A percentile compares a stretch with the other conserved stretches of the same genome.
phyloP scores from a whole-genome alignment of 1,140 invertebrate genomes.

The Drosophila setifemur region DNA sequence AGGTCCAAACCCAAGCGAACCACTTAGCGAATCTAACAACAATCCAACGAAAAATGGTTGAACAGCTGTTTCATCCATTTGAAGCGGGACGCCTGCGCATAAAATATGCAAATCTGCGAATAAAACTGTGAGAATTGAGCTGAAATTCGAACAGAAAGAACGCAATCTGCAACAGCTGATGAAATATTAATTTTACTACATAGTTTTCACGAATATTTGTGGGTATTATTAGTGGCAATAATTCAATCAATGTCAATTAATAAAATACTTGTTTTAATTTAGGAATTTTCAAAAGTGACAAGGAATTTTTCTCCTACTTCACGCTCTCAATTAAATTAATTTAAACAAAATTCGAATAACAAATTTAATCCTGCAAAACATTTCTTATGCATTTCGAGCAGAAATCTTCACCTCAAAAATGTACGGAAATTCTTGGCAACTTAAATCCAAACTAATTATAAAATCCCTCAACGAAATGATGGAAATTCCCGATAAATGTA shows the following conservation, averaged over 20 bases:
- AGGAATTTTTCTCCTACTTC: too few relatives aligned
- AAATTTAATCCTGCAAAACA: too few relatives aligned
- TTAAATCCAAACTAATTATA: conserved; percentile 34
- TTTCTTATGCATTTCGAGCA: neutral
- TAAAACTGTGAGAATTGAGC: conserved; percentile 27
- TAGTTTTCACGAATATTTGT: neutral
- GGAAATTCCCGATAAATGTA: conserved; percentile 31
- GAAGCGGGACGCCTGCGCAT: conserved; percentile 38
- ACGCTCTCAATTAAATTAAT: too few relatives aligned
- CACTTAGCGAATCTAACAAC: conserved; percentile 25
- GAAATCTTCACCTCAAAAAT: neutral
- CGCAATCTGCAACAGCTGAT: conserved; percentile 31
- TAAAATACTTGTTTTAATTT: too few relatives aligned
- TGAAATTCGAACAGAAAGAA: conserved; percentile 30
- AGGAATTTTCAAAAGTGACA: too few relatives aligned
- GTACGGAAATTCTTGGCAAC: neutral
- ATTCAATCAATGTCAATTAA: too few relatives aligned
- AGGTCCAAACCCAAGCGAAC: neutral
- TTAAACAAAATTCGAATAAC: too few relatives aligned
- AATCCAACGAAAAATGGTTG: conserved; percentile 30
- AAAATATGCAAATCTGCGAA: conserved; percentile 37
- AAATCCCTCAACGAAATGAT: conserved; percentile 11
- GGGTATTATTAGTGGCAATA: too few relatives aligned
- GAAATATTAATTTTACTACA: neutral
- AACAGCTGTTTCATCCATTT: conserved; percentile 49